Evolutionary conservation across 2,113 vertebrate genomes (phyloP).

Genomic region (Percopsis transmontana): DNA sequence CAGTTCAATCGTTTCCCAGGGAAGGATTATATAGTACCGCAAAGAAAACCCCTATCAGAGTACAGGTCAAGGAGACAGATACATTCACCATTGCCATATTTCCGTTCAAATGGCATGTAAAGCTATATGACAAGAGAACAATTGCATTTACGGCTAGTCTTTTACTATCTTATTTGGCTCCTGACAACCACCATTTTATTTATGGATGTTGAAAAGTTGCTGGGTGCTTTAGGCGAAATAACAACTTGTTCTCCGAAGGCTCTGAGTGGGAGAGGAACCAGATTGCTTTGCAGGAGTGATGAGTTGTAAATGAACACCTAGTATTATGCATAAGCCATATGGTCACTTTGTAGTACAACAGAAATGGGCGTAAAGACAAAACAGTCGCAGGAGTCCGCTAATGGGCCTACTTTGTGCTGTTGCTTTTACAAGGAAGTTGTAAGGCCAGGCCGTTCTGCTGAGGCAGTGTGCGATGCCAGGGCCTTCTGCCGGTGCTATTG

Average conservation of each 20-base stretch:
- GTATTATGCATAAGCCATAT: constrained; percentile 49
- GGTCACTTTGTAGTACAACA: constrained; percentile 42
- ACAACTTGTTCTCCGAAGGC: constrained; percentile 9
- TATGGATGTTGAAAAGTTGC: constrained; percentile 1
- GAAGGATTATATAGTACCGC: constrained; percentile 29
- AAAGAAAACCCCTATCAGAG: constrained; percentile 33
- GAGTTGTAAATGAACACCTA: constrained; percentile 22
- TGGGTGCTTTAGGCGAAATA: constrained; percentile 12
- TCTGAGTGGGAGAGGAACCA: constrained; percentile 9
- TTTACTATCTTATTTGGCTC: constrained; percentile 17
- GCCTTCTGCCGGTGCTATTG: not conserved
- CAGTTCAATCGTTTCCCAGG: constrained; percentile 30
- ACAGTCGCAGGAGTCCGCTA: constrained; percentile 14
- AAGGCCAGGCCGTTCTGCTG: constrained; percentile 35
- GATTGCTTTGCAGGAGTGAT: constrained; percentile 28
- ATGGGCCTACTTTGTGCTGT: constrained; percentile 38
- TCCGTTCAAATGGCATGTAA: constrained; percentile 32
- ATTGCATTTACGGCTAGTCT: constrained; percentile 23
- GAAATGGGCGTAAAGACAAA: constrained; percentile 21
- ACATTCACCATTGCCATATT: constrained; percentile 15
- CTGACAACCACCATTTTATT: constrained; percentile 4
- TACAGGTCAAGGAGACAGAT: constrained; percentile 40
- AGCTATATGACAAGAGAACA: constrained; percentile 12
- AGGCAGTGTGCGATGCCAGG: constrained; percentile 18
- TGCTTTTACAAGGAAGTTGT: constrained; percentile 26